These are phyloP conservation scores for Nerophis ophidion DNA, from an alignment of 2,113 vertebrate genomes.

Conservation along the genomic window DNA sequence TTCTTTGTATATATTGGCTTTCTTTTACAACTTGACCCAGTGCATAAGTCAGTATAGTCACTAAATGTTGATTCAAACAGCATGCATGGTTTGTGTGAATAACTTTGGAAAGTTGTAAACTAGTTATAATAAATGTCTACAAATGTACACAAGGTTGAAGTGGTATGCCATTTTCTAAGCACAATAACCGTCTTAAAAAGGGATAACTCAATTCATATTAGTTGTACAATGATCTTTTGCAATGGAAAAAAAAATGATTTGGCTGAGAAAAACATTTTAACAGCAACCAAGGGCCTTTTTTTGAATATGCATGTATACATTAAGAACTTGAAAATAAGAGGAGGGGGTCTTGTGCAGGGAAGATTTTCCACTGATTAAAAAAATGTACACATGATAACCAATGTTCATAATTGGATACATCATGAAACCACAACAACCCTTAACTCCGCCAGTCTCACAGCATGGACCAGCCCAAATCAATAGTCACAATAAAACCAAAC, in stretches of 20 bases:
- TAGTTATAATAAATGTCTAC: not conserved
- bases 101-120: conserved; percentile 39
- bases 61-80: conserved; percentile 45
- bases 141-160: not conserved
- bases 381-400: not conserved
- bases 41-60: conserved; percentile 33
- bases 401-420: not conserved
- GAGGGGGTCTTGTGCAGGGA: not conserved
- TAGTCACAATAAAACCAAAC: conserved; percentile 47
- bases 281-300: no score
- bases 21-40: conserved; percentile 26
- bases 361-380: not conserved
- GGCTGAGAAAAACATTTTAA: no score
- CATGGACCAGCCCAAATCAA: conserved; percentile 36
- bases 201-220: not conserved
- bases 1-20: conserved; percentile 22
- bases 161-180: not conserved
- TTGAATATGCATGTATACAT: no score
- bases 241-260: no score
- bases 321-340: not conserved
- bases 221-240: not conserved
- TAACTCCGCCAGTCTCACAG: conserved; percentile 5
- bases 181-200: not conserved
- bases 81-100: conserved; percentile 52
- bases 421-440: not conserved